Evolutionary conservation across 2,113 vertebrate species (phyloP), one percentile per base, ranked within the genome.

Genomic region (Hippocampus mohnikei): DNA sequence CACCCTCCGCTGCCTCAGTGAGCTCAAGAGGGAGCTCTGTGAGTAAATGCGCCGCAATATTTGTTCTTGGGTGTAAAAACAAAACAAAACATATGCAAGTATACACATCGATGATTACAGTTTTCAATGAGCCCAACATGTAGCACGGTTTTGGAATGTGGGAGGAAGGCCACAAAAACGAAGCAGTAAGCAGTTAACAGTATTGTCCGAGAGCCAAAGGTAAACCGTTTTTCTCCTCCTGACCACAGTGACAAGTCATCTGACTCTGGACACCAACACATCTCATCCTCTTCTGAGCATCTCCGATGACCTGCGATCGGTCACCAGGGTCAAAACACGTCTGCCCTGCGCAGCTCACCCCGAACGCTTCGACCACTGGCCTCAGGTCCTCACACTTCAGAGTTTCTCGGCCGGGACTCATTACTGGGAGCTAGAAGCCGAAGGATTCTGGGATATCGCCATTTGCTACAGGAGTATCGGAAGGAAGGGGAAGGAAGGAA

Each of bases 281-380:
- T 85, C 90, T 16, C 90, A 91, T 74, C 91, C 90, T 70, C 87
- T 91, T 46, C 48, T 91, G 70, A 88, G 81, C 75, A 79, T 92
- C 72, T 85, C 90, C 8, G 85, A 89, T 18, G 90, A 90, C 77
- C 82, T 91, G 48, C 87, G 79, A n/a, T 86, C 85, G 23, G 90
- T 81, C 1, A 65, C 42, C 2, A 72, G 88, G 15, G 82, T 91
- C 13, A 88, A 81, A 69, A 76, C 2, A 25, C 85, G 88, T 0
- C 82, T 84, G 25, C 81, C 88, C 15, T 81, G 77, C 9, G 60
- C 86, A 0, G 62, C 81, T 52, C 90, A 89, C 67, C 79, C 83
- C 0, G 88, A 92, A 25, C 89, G 90, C 9, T 92, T 93, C 1
- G 90, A 92, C 80, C 91, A 93, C 86, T 93, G 91, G 91, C 84